phyloP scores from a whole-genome alignment of 2,113 vertebrate genomes.

The Solea senegalensis region DNA sequence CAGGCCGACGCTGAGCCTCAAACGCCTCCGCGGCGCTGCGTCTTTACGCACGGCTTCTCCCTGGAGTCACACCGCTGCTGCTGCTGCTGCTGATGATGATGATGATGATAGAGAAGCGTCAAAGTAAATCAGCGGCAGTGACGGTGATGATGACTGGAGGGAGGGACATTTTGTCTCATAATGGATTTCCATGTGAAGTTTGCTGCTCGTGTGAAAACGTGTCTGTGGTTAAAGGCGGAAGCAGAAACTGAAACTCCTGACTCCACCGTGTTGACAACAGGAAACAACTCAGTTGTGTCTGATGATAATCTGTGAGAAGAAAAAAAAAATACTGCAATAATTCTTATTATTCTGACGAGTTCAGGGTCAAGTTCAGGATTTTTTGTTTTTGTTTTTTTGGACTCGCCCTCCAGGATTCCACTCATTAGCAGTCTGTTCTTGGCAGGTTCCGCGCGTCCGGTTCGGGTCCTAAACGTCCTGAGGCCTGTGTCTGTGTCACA shows the following conservation, averaged over 20 bases:
- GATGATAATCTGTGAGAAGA: not conserved
- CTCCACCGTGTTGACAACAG: not conserved
- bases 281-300: slow-evolving; percentile 15
- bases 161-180: not conserved
- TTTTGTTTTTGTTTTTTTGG: no score
- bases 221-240: slow-evolving; percentile 15
- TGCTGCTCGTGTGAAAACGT: slow-evolving; percentile 5
- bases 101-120: not conserved
- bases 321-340: not conserved
- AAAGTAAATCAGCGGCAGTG: not conserved
- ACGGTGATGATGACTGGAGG: not conserved
- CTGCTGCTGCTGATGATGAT: not conserved
- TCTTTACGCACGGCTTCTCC: slow-evolving; percentile 32
- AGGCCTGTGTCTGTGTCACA: slow-evolving; percentile 57
- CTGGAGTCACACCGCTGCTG: accelerated
- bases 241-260: not conserved
- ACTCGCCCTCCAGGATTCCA: not conserved
- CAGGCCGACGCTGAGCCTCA: slow-evolving; percentile 9
- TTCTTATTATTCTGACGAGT: no score
- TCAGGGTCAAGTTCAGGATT: no score
- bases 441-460: slow-evolving; percentile 43
- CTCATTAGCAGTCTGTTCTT: slow-evolving; percentile 59
- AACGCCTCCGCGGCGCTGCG: slow-evolving; percentile 42
- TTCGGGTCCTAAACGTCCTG: slow-evolving; percentile 33
- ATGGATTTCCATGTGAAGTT: not conserved